Evolutionary conservation across 2,888 invertebrate genomes (phyloP).

Genomic region (Drosophila pegasa): DNA sequence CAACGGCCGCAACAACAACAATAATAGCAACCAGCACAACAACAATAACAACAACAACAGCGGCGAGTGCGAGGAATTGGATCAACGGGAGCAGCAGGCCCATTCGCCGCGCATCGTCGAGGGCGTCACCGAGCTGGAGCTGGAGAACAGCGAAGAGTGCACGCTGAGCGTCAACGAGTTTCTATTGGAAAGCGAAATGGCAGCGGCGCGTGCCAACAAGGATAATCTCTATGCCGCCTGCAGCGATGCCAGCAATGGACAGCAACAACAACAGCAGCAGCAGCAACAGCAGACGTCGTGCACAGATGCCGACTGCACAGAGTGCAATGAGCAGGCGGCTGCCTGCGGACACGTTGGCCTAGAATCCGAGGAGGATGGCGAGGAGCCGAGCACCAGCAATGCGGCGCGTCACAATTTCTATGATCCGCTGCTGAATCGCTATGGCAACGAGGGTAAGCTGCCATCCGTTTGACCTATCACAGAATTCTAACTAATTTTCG

Average conservation of each 20-base stretch:
- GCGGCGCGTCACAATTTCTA: conserved; percentile 76
- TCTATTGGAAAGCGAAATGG: conserved; percentile 71
- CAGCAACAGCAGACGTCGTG: conserved; percentile 47
- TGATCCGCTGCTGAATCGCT: conserved; percentile 82
- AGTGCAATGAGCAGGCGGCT: conserved; percentile 64
- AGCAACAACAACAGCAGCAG: conserved; percentile 39
- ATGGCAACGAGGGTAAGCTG: conserved; percentile 69
- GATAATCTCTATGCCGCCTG: conserved; percentile 63
- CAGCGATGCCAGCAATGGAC: conserved; percentile 32
- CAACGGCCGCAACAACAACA: conserved; percentile 44
- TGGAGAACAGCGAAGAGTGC: conserved; percentile 64
- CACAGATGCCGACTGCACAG: conserved; percentile 74
- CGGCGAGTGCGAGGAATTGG: conserved; percentile 47
- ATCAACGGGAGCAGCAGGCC: conserved; percentile 36
- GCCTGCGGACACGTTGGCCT: conserved; percentile 22
- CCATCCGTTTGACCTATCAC: too few species aligned
- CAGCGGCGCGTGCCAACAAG: conserved; percentile 42
- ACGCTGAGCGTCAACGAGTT: conserved; percentile 75
- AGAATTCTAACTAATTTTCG: background rate
- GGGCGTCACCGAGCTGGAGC: conserved; percentile 61
- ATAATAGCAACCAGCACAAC: conserved; percentile 40
- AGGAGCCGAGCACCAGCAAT: conserved; percentile 64
- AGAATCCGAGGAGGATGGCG: conserved; percentile 46
- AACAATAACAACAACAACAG: conserved; percentile 64
- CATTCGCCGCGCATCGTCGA: conserved; percentile 38